Conservation (phyloP, 2,888 invertebrate species). For the Panorpa germanica region DNA sequence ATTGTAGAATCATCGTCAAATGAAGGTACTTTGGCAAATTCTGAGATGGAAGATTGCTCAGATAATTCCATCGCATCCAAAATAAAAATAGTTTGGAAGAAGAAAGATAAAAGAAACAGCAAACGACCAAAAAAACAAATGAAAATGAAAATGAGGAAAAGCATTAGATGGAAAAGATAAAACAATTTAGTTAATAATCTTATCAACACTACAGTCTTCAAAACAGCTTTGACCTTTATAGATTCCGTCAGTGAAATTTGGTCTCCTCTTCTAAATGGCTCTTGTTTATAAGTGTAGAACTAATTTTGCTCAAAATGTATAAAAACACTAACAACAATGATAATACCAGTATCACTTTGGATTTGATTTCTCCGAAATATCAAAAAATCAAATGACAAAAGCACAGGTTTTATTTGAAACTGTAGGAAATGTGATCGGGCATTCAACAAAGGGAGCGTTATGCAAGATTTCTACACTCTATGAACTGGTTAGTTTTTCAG, state of each 20-base stretch:
- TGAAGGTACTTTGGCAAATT: too few species aligned
- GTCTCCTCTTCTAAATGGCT: conserved; percentile 58
- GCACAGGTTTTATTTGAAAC: conserved; percentile 57
- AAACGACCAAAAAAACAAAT: too few species aligned
- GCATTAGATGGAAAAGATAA: too few species aligned
- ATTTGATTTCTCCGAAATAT: conserved; percentile 45
- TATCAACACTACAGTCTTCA: too few species aligned
- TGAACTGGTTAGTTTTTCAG: conserved; percentile 70
- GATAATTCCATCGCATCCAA: too few species aligned
- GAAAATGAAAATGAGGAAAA: too few species aligned
- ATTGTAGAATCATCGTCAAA: too few species aligned
- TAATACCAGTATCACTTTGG: too few species aligned
- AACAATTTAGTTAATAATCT: too few species aligned
- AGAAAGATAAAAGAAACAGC: too few species aligned
- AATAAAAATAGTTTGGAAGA: too few species aligned
- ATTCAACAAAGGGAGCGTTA: conserved; percentile 39
- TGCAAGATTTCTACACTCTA: conserved; percentile 55
- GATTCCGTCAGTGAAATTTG: conserved; percentile 80
- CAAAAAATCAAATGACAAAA: conserved; percentile 32
- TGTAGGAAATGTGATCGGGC: conserved; percentile 49
- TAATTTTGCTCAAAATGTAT: conserved; percentile 47
- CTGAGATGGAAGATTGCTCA: too few species aligned
- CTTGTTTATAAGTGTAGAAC: not conserved
- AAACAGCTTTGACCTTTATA: conserved; percentile 81
- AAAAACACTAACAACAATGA: conserved; percentile 50